Conservation (phyloP, 1,140 invertebrate species). For the Caenorhabditis latens region DNA sequence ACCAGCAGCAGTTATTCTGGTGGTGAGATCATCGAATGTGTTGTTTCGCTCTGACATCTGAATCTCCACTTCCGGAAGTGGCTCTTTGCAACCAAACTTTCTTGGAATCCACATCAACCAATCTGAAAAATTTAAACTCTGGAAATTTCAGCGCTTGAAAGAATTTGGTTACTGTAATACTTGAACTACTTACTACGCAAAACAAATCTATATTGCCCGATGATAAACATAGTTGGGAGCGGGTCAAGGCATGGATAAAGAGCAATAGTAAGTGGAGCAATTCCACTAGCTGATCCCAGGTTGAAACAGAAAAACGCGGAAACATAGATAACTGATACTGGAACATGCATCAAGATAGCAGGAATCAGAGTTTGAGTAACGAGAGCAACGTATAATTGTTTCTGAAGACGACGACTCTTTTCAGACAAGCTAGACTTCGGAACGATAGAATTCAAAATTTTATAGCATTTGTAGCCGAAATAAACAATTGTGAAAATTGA, state of each 20-base stretch:
- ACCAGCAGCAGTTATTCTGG: background rate
- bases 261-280: constrained; percentile 19
- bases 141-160: too few species aligned
- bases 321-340: background rate
- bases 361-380: constrained; percentile 16
- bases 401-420: constrained; percentile 8
- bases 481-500: constrained; percentile 7
- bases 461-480: constrained; percentile 15
- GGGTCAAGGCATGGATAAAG: background rate
- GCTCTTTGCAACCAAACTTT: background rate
- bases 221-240: constrained; percentile 29
- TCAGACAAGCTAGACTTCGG: background rate
- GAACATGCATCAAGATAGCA: constrained; percentile 2
- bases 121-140: background rate
- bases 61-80: background rate
- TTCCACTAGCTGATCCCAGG: background rate
- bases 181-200: background rate
- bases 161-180: too few species aligned
- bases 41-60: background rate
- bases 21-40: too few species aligned
- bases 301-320: background rate
- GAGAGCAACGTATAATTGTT: background rate
- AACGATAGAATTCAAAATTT: background rate
- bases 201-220: background rate
- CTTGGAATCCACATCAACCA: background rate